phyloP scores from a whole-genome alignment of 2,888 invertebrate species.

The Himalopsyche japonica region DNA sequence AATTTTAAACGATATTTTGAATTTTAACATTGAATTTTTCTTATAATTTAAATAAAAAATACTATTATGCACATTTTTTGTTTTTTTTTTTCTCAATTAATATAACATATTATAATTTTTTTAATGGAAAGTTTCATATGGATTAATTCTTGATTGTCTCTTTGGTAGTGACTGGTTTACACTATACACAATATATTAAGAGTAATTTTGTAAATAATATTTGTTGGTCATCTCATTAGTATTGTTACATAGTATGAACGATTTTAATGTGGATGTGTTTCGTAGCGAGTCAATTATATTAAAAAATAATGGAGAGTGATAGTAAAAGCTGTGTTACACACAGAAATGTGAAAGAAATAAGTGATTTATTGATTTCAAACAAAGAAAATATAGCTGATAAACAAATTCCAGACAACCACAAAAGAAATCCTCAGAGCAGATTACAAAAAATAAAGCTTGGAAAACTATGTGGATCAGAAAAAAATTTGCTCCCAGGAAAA shows the following conservation, averaged over 20 bases:
- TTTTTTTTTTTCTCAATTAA: too few species aligned
- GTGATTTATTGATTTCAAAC: not conserved
- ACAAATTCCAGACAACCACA: not conserved
- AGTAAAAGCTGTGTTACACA: not conserved
- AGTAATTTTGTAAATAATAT: not conserved
- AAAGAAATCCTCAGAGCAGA: not conserved
- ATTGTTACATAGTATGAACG: not conserved
- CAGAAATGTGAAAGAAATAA: not conserved
- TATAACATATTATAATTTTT: too few species aligned
- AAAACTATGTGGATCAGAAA: not conserved
- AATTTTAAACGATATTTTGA: too few species aligned
- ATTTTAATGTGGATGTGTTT: too few species aligned
- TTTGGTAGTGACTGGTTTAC: too few species aligned
- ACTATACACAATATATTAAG: too few species aligned
- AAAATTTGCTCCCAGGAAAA: not conserved
- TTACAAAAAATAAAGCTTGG: not conserved
- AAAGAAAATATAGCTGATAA: not conserved
- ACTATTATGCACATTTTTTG: too few species aligned
- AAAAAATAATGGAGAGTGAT: not conserved
- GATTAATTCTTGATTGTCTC: too few species aligned
- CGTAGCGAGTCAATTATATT: too few species aligned
- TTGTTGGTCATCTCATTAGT: not conserved
- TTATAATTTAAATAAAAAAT: too few species aligned
- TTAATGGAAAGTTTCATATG: too few species aligned
- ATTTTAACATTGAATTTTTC: too few species aligned